Evolutionary conservation across 2,113 vertebrate genomes (phyloP).

Genomic region (Anoura caudifer): DNA sequence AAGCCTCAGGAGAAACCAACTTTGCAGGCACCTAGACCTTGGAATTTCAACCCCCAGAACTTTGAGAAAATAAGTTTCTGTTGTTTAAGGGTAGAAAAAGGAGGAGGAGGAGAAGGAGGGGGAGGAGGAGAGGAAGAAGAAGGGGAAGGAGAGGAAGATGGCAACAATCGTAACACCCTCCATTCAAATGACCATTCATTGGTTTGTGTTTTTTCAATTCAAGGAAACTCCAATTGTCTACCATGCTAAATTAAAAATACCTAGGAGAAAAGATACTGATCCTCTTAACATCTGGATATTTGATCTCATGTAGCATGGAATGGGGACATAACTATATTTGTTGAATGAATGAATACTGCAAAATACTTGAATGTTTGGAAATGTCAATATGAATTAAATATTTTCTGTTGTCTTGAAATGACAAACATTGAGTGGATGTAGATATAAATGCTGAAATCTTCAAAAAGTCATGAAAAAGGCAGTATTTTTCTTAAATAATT

Average conservation of each 20-base stretch:
- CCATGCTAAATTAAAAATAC: background rate
- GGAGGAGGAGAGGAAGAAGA: background rate
- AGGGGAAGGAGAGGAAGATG: background rate
- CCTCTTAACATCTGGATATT: background rate
- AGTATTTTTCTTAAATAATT: background rate
- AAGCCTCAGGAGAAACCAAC: background rate
- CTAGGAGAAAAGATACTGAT: background rate
- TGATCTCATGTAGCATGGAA: background rate
- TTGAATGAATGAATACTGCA: background rate
- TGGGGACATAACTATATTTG: background rate
- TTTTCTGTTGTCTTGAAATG: background rate
- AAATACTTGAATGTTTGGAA: background rate
- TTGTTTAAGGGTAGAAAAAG: background rate
- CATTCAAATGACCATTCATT: background rate
- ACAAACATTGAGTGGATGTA: background rate
- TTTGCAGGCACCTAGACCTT: background rate
- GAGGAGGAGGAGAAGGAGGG: background rate
- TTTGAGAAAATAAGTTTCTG: background rate
- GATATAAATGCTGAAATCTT: background rate
- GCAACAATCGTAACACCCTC: background rate
- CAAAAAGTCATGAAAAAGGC: background rate
- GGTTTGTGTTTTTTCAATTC: background rate
- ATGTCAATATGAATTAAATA: background rate
- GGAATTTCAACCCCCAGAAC: background rate
- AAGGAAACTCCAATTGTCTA: background rate